Base-by-base conservation (phyloP, 2,888 invertebrate species). In the Pyrrhosoma nymphula region DNA sequence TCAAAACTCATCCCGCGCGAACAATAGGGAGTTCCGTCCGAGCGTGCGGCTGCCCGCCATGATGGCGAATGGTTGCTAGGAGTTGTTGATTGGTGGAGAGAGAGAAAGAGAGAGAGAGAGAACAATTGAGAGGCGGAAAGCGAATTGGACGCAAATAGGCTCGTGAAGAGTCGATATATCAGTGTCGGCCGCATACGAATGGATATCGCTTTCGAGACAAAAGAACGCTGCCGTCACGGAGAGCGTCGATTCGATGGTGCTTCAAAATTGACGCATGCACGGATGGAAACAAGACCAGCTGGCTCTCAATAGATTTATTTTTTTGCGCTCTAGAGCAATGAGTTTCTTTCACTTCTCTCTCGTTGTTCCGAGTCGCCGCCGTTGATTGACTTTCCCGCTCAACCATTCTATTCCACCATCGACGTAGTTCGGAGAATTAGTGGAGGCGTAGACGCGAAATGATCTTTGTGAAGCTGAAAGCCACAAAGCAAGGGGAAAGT, bases 81-180 rank as follows among this genome's bases (percentile, higher is more conserved):
- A 14, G 82, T 30, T 23, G n/a, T 26, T 69, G 69, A 69, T 69
- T 47, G 26, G 69, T 6, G 69, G n/a, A 69, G 26, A n/a, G 69
- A n/a, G 69, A n/a, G 69, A 69, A 23, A 23, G n/a, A n/a, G 69
- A 20, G 69, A n/a, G 23, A 12, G 69, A 10, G n/a, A 3, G 35
- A 16, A 35, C 82, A 82, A 82, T 35, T 82, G 20, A 12, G 60
- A 82, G 82, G 35, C 35, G 82, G 35, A 69, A 35, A 35, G 82
- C 35, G 82, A 35, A 82, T 82, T 82, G 82, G 82, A 82, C 82
- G 82, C 82, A 35, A 82, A 82, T 82, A 82, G 82, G 82, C 3
- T 82, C 82, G 82, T 82, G 82, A 35, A 82, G 30, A 82, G 82
- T 82, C 82, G 82, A 82, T 82, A 14, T 82, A 12, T 82, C 35